These are phyloP conservation scores for Microplitis demolitor DNA, from an alignment of 1,140 invertebrate genomes.

Conservation along the genomic window DNA sequence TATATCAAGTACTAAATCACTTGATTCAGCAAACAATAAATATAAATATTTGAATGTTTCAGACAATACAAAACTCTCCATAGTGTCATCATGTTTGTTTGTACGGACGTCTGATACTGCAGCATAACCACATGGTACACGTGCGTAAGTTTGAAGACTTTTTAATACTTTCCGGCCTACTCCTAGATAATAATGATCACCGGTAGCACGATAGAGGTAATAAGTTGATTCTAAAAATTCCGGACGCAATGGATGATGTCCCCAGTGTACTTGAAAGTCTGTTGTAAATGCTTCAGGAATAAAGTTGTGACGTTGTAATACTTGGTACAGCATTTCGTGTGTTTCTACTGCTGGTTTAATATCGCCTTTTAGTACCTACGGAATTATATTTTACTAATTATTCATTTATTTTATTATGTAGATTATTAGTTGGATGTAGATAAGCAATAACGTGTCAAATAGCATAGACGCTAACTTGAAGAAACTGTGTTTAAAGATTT, in stretches of 20 bases:
- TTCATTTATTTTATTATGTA: conserved; percentile 5
- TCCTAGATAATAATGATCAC: conserved; percentile 93
- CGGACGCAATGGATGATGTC: conserved; percentile 93
- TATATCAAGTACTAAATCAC: conserved; percentile 86
- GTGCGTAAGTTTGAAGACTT: conserved; percentile 86
- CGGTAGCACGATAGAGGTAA: conserved; percentile 92
- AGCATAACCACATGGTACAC: conserved; percentile 95
- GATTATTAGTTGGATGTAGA: neutral
- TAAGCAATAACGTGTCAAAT: no score
- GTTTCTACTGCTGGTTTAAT: conserved; percentile 96
- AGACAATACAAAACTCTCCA: conserved; percentile 97
- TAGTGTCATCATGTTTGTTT: conserved; percentile 86
- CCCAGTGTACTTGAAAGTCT: conserved; percentile 97
- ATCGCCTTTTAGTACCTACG: conserved; percentile 85
- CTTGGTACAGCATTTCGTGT: conserved; percentile 96
- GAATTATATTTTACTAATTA: neutral
- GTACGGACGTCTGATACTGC: conserved; percentile 95
- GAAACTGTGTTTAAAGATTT: no score
- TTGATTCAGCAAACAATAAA: conserved; percentile 89
- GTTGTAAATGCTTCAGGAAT: conserved; percentile 97
- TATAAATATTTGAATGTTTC: conserved; percentile 99
- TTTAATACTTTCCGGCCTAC: conserved; percentile 91
- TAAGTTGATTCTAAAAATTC: conserved; percentile 99
- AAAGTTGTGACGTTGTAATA: conserved; percentile 95
- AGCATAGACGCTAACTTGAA: no score